phyloP scores from a whole-genome alignment of 2,888 invertebrate species.

The Thereva nobilitata region DNA sequence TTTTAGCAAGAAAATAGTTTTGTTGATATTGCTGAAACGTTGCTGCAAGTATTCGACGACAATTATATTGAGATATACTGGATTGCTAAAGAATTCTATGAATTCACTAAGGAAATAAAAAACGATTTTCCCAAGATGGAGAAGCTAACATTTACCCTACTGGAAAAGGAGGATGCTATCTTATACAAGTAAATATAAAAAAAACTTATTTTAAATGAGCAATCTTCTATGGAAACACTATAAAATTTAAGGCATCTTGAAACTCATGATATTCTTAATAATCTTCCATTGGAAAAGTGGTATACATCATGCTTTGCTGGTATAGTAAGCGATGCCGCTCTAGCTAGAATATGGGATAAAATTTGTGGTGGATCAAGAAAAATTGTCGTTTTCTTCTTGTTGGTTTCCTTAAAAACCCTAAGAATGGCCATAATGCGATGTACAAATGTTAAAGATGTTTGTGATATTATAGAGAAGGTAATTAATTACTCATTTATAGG shows the following conservation, averaged over 20 bases:
- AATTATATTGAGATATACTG: slow-evolving; percentile 81
- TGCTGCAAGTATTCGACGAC: slow-evolving; percentile 73
- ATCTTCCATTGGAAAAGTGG: slow-evolving; percentile 75
- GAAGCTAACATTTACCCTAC: slow-evolving; percentile 67
- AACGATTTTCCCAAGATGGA: slow-evolving; percentile 68
- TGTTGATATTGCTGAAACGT: slow-evolving; percentile 68
- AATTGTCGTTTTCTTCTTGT: slow-evolving; percentile 77
- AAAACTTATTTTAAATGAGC: neutral
- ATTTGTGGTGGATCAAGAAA: slow-evolving; percentile 82
- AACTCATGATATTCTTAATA: slow-evolving; percentile 66
- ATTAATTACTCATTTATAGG: slow-evolving; percentile 44
- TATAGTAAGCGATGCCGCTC: slow-evolving; percentile 74
- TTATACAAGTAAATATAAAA: slow-evolving; percentile 64
- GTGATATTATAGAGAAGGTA: slow-evolving; percentile 72
- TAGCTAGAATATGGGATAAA: slow-evolving; percentile 88
- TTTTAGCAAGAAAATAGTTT: slow-evolving; percentile 61
- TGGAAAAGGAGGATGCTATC: slow-evolving; percentile 78
- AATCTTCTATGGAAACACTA: neutral
- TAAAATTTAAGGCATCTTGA: slow-evolving; percentile 64
- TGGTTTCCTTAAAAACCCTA: slow-evolving; percentile 73
- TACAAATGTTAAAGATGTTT: slow-evolving; percentile 63
- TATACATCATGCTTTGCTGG: slow-evolving; percentile 83
- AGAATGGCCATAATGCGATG: slow-evolving; percentile 69
- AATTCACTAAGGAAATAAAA: slow-evolving; percentile 68
- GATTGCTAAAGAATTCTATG: slow-evolving; percentile 77